Evolutionary conservation across 2,113 vertebrate species (phyloP), one percentile per base, ranked within the genome.

Genomic region (Microtus richardsoni): DNA sequence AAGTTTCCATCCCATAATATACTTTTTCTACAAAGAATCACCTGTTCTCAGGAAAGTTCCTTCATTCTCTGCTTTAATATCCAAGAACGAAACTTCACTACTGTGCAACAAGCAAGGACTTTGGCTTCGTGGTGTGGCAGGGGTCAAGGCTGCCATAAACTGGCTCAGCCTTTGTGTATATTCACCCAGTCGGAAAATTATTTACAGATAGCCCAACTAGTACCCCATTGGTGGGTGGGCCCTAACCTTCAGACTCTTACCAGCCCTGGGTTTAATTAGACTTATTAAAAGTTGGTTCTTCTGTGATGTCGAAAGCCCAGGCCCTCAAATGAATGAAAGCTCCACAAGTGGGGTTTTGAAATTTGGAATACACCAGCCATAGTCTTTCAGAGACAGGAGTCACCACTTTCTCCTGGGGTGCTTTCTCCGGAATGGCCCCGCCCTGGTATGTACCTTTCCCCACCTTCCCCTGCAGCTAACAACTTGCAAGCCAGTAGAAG

Each of bases 361-460:
- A 17, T 49, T 86, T 28, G 60, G 82, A 86, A 36, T 64, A 47
- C 5, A 33, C 36, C 12, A 7, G 22, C 14, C 70, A 5, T 14
- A 68, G n/a, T 12, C 73, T 44, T 33, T 21, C 47, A 44, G 2
- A 36, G 0, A 8, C 28, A 0, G 13, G 9, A 71, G 70, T 19
- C 28, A 52, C 90, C 54, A 19, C 26, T 26, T 24, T 85, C 28
- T 49, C 73, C n/a, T 26, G 62, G 80, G 54, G 64, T 28, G 5
- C 6, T 83, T 83, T 83, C 80, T 39, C 54, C 5, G n/a, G 13
- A 83, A 62, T 30, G 24, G 58, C 52, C 24, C 78, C 93, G 36
- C 93, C 95, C 91, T 84, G 95, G 64, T 86, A 96, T 77, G 89
- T 88, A 60, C 62, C 52, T 84, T 39, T 80, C 71, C 52, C 74